Percentiles rank a stretch among this genome's conserved stretches.
Conservation (phyloP, 2,888 invertebrate species). For the Xanthorhoe designata region DNA sequence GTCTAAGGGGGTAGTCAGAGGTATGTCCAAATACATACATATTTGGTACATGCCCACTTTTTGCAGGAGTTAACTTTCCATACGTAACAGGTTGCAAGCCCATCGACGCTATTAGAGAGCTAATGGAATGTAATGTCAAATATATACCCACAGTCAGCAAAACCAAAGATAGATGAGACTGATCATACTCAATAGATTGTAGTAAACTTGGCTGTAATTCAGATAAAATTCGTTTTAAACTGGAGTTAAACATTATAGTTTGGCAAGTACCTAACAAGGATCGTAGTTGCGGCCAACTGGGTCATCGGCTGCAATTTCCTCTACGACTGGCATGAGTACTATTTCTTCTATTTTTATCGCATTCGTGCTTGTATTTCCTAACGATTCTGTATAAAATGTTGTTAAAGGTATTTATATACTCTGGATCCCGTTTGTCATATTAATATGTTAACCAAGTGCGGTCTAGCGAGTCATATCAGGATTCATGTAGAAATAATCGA, state of each 20-base stretch:
- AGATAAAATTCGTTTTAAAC: slow-evolving; percentile 26
- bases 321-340: slow-evolving; percentile 17
- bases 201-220: slow-evolving; percentile 16
- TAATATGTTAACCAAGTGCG: neutral
- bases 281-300: slow-evolving; percentile 33
- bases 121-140: too few species aligned
- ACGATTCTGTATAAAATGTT: neutral
- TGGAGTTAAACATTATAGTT: slow-evolving; percentile 24
- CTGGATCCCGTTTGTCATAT: neutral
- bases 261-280: slow-evolving; percentile 23
- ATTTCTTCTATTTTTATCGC: slow-evolving; percentile 26
- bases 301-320: slow-evolving; percentile 31
- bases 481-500: too few species aligned
- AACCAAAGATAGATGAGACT: too few species aligned
- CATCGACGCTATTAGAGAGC: too few species aligned
- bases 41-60: too few species aligned
- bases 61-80: too few species aligned
- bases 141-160: too few species aligned
- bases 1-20: too few species aligned
- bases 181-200: neutral
- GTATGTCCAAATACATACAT: too few species aligned
- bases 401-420: neutral
- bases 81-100: too few species aligned
- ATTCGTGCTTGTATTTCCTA: neutral
- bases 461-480: too few species aligned